These are phyloP conservation scores for Callipepla squamata DNA, from an alignment of 2,113 vertebrate genomes.

Conservation along the genomic window DNA sequence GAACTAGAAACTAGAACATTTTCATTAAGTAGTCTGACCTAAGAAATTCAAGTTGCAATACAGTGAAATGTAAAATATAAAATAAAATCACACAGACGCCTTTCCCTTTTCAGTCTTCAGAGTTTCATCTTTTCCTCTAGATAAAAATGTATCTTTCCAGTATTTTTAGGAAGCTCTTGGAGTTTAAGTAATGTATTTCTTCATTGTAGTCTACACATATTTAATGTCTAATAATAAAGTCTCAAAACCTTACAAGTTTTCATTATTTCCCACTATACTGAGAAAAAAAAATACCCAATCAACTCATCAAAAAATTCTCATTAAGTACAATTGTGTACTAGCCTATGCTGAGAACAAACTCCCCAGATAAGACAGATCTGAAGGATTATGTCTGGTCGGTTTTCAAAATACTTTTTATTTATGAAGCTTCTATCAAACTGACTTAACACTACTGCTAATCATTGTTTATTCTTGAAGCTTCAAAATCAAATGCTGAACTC, in stretches of 20 bases:
- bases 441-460: background rate
- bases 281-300: background rate
- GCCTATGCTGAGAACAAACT: background rate
- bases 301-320: background rate
- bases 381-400: background rate
- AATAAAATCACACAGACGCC: background rate
- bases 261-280: background rate
- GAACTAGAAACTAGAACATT: background rate
- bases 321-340: background rate
- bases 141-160: background rate
- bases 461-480: background rate
- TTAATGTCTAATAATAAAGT: background rate
- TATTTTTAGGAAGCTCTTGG: background rate
- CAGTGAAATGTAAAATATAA: background rate
- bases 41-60: background rate
- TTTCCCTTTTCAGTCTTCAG: background rate
- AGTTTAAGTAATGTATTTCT: background rate
- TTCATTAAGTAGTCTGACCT: background rate
- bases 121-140: background rate
- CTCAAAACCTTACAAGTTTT: background rate
- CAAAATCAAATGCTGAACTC: background rate
- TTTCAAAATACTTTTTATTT: background rate
- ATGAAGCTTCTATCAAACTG: background rate
- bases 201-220: background rate
- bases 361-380: background rate